phyloP scores from a whole-genome alignment of 1,140 invertebrate species.

The Trissolcus basalis region DNA sequence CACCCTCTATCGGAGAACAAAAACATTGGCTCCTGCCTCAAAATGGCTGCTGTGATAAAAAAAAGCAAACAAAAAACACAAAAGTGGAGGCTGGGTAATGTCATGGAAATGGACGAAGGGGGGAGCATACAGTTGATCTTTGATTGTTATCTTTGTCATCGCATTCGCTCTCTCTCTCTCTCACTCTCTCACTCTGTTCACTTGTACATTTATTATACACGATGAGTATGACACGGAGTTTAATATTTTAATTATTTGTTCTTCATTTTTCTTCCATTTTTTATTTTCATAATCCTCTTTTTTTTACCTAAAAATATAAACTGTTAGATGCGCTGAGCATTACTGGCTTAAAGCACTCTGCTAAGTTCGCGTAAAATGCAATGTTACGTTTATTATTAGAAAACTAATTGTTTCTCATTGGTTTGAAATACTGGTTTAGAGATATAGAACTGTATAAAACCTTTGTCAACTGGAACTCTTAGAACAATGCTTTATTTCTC shows the following conservation, averaged over 20 bases:
- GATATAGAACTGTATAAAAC: conserved; percentile 74
- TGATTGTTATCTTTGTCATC: conserved; percentile 57
- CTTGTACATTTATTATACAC: conserved; percentile 67
- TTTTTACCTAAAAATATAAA: conserved; percentile 71
- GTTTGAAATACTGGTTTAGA: conserved; percentile 75
- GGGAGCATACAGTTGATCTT: conserved; percentile 58
- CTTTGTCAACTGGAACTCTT: conserved; percentile 74
- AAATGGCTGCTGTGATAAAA: conserved; percentile 58
- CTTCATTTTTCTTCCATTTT: conserved; percentile 9
- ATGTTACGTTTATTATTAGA: conserved; percentile 69
- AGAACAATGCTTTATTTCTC: conserved; percentile 70
- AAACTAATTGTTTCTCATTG: conserved; percentile 77
- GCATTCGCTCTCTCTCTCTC: conserved; percentile 11
- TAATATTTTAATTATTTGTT: conserved; percentile 7
- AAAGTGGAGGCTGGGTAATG: no score
- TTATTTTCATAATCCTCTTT: conserved; percentile 21
- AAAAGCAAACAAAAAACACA: no score
- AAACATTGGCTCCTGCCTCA: conserved; percentile 64
- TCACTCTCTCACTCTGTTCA: conserved; percentile 8
- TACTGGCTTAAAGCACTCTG: conserved; percentile 72
- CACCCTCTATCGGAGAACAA: conserved; percentile 27
- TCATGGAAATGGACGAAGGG: background rate
- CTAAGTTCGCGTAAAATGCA: conserved; percentile 70
- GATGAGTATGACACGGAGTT: conserved; percentile 73
- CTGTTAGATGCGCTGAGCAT: conserved; percentile 73